Base-by-base conservation (phyloP, 2,797 vertebrate genomes). In the Myoxocephalus aenaeus region DNA sequence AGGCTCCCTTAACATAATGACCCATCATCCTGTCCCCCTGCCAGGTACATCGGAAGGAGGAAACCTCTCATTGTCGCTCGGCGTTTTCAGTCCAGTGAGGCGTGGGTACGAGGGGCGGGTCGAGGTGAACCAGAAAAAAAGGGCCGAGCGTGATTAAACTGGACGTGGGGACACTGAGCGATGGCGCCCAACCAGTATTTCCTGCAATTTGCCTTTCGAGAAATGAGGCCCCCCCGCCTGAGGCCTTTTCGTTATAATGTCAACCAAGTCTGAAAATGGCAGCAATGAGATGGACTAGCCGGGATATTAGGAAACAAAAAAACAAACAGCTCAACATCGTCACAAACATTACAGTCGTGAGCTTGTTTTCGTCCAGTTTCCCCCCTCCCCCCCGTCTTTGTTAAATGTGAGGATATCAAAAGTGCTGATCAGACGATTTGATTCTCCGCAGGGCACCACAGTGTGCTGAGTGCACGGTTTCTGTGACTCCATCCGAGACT, bases 391-490 rank as follows among this genome's bases (percentile, higher is more conserved):
- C 12, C 27, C 42, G 53, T 50, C 65, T 78, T 72, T 29, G 11
- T 65, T 40, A 72, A 77, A 79, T 38, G 18, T 54, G 40, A 73
- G 44, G 62, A 77, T 54, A 50, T 79, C 51, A 65, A 82, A 89
- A 88, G 22, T 88, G 89, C 86, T 88, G 89, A 87, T 77, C 76
- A 75, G 65, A 75, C 38, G 69, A 71, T 74, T n/a, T 0, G 32
- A 73, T 59, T 76, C 74, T 78, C 86, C 9, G 34, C 83, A 65
- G 81, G 71, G 70, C 50, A 54, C 34, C 57, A 3, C 73, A 34
- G 4, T 29, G 34, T 83, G 90, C 88, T 88, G 89, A 84, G 61
- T 11, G 15, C 15, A 32, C 80, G 71, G 22, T 86, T 87, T 77
- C 69, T 69, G 20, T 57, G 67, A 42, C 53, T 82, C 54, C 27